Base-by-base conservation (phyloP, 37 sponge, comb jelly and placozoan species). In the Theonella swinhoei region DNA sequence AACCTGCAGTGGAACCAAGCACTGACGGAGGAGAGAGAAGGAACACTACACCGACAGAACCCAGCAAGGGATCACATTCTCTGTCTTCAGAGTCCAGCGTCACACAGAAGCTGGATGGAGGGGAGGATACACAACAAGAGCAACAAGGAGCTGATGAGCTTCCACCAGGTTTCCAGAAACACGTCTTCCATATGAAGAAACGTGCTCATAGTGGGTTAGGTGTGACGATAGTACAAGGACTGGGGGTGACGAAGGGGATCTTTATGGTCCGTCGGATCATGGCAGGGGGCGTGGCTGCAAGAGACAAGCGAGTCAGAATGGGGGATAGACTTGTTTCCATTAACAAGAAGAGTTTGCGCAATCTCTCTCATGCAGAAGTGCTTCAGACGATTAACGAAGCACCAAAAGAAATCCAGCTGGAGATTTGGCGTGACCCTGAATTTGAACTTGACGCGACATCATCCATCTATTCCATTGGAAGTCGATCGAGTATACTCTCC, bases 261-360 rank as follows among this genome's bases (percentile, higher is more conserved):
- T 81, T 74, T 37, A 75, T 86, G 82, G 64, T 94, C 17, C 70
- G 88, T 1, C 78, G 94, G 36, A 80, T 94, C 32, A 60, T 77
- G 8, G 66, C 91, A 4, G 84, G 72, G 26, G 83, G 94, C 54
- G 62, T 87, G 24, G 94, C 90, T 40, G 79, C 79, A 2, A 87
- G 83, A 43, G 91, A 87, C 63, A 88, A 80, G 8, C 62, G 82
- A 61, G 24, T 93, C 31, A 82, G 61, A 35, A 47, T 69, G 64
- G 94, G 94, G 25, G 94, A 94, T 68, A 40, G 88, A n/a, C 58
- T 94, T 30, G 79, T 90, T 19, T 87, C 88, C 11, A 70, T 94
- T 17, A 78, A 84, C 75, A 88, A 85, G 7, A 62, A 88, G 64
- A 60, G 54, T 26, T 70, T 94, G 26, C 29, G 35, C 3, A 76